phyloP scores from a whole-genome alignment of 2,113 vertebrate genomes.

The Syngnathus floridae region DNA sequence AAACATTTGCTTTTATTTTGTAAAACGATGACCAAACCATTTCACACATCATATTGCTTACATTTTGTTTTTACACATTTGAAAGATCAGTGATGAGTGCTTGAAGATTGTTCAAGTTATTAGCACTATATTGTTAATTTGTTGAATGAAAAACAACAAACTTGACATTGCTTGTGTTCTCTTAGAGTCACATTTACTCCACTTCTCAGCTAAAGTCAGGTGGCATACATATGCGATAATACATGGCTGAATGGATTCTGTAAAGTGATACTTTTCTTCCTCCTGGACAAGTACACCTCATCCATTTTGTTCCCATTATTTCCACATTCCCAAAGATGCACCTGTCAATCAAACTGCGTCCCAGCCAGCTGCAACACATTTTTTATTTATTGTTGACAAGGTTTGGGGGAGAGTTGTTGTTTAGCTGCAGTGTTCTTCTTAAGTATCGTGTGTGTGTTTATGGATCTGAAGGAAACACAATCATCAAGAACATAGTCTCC shows the following conservation, averaged over 20 bases:
- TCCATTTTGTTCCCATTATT: conserved; percentile 1
- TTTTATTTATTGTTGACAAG: conserved; percentile 18
- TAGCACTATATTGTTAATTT: background rate
- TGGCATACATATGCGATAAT: background rate
- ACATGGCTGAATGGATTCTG: background rate
- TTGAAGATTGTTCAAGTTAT: background rate
- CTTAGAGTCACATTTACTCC: background rate
- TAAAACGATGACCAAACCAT: no score
- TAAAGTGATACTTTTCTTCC: conserved; percentile 20
- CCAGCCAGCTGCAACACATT: background rate
- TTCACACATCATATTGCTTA: no score
- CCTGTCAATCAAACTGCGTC: conserved; percentile 37
- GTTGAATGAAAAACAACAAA: background rate
- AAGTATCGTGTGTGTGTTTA: conserved; percentile 7
- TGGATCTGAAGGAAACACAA: conserved; percentile 17
- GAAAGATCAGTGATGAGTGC: background rate
- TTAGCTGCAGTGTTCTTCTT: conserved; percentile 5
- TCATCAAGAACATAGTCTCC: conserved; percentile 16
- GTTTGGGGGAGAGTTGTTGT: conserved; percentile 18
- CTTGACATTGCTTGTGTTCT: background rate
- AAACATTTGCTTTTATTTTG: no score
- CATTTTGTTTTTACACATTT: background rate
- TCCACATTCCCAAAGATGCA: conserved; percentile 17
- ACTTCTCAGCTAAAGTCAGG: background rate
- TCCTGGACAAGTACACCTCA: conserved; percentile 18